Evolutionary conservation across 2,888 invertebrate species (phyloP).

Genomic region (Synergus laeviventris): DNA sequence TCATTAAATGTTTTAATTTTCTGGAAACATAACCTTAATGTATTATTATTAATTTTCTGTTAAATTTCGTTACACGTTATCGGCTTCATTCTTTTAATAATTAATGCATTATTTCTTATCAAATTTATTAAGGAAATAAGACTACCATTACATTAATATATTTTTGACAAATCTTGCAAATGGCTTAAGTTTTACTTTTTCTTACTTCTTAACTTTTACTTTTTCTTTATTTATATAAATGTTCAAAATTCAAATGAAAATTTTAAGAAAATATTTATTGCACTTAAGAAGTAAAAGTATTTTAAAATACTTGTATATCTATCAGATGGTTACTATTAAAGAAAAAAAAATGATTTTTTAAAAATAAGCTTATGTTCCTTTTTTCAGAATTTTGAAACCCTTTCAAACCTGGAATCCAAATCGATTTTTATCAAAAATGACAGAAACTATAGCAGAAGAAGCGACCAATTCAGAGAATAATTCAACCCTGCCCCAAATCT

Average conservation of each 20-base stretch:
- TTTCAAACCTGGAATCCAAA: neutral
- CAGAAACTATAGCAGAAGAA: slow-evolving; percentile 16
- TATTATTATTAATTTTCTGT: neutral
- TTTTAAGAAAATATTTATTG: too few relatives aligned
- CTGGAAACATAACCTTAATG: neutral
- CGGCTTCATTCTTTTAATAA: neutral
- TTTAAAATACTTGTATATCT: too few relatives aligned
- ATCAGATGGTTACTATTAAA: too few relatives aligned
- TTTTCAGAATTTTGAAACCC: neutral
- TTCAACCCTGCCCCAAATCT: neutral
- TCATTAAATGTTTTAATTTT: too few relatives aligned
- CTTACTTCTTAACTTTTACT: too few relatives aligned
- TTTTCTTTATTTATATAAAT: too few relatives aligned
- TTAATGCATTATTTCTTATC: neutral
- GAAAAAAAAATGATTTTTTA: too few relatives aligned
- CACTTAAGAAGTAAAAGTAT: too few relatives aligned
- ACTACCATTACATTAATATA: neutral
- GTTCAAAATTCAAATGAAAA: too few relatives aligned
- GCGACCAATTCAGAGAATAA: slow-evolving; percentile 23
- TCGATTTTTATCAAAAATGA: slow-evolving; percentile 36
- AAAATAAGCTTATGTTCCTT: neutral
- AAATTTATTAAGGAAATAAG: neutral
- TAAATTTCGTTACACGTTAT: neutral
- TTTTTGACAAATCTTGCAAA: too few relatives aligned
- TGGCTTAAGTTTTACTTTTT: too few relatives aligned